Conservation (phyloP, 2,888 invertebrate genomes). For the Mesorhabditis spiculigera region DNA sequence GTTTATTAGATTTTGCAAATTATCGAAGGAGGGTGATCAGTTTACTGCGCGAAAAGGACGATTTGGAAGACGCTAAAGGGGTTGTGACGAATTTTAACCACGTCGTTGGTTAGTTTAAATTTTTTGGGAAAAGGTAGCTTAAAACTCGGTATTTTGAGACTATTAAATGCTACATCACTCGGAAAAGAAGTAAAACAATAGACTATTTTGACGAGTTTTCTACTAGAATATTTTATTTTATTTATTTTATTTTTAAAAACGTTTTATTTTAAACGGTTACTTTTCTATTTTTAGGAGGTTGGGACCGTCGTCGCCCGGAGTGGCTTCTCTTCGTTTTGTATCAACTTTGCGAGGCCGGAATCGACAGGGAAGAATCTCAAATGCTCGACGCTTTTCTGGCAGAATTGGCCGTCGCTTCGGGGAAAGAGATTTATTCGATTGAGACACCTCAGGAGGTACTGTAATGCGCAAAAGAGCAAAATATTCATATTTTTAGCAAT, state of each 20-base stretch:
- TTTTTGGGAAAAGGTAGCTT: neutral
- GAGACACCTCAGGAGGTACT: conserved; percentile 62
- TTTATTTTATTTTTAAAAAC: too few species aligned
- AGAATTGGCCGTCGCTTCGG: conserved; percentile 61
- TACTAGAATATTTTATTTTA: too few species aligned
- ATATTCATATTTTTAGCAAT: conserved; percentile 60
- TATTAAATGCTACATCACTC: too few species aligned
- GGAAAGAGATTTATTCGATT: conserved; percentile 64
- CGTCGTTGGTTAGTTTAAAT: neutral
- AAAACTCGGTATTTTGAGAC: too few species aligned
- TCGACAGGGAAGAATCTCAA: conserved; percentile 61
- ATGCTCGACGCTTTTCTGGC: conserved; percentile 66
- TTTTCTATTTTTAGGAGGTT: conserved; percentile 63
- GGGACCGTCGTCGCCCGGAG: conserved; percentile 65
- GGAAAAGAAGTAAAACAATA: too few species aligned
- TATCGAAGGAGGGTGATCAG: neutral
- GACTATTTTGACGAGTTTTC: too few species aligned
- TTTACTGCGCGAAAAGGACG: neutral
- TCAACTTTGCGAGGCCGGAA: conserved; percentile 62
- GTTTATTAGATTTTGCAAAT: neutral
- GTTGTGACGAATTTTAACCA: neutral
- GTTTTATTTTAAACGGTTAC: too few species aligned
- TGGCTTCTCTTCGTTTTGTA: conserved; percentile 66
- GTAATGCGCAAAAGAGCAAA: conserved; percentile 20
- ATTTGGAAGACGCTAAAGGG: neutral